These are phyloP conservation scores for Leucophenga montana DNA, from an alignment of 2,888 invertebrate species.

Conservation along the genomic window DNA sequence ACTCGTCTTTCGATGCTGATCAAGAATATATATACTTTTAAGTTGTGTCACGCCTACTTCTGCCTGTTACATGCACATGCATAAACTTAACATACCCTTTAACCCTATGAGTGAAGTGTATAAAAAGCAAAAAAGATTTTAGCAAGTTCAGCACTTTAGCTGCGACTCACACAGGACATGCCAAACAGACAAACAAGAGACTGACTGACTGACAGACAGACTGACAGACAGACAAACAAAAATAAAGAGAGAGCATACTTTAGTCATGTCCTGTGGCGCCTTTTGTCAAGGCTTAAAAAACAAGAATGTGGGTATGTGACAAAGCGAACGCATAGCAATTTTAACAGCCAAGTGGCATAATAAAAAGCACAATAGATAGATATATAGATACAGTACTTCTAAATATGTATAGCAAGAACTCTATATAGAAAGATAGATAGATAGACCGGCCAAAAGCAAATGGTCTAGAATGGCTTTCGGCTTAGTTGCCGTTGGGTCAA, in stretches of 20 bases:
- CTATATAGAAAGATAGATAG: not conserved
- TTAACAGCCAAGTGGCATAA: conserved; percentile 23
- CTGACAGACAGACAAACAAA: conserved; percentile 24
- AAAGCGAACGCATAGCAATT: not conserved
- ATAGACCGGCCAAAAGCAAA: not conserved
- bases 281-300: conserved; percentile 8
- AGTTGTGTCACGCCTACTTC: too few relatives aligned
- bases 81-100: too few relatives aligned
- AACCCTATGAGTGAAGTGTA: too few relatives aligned
- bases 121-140: conserved; percentile 59
- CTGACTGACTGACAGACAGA: conserved; percentile 5
- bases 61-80: too few relatives aligned
- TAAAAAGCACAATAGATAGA: conserved; percentile 29
- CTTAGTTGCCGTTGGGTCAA: not conserved
- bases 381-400: not conserved
- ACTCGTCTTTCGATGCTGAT: too few relatives aligned
- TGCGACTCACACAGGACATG: conserved; percentile 28
- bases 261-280: conserved; percentile 17
- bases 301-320: conserved; percentile 1
- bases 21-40: too few relatives aligned
- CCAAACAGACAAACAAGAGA: conserved; percentile 13
- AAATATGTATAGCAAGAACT: not conserved
- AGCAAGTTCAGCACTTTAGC: conserved; percentile 53
- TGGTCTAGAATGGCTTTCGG: not conserved
- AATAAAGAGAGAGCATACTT: conserved; percentile 37